phyloP scores from a whole-genome alignment of 1,140 invertebrate species.

The Pristionchus pacificus region DNA sequence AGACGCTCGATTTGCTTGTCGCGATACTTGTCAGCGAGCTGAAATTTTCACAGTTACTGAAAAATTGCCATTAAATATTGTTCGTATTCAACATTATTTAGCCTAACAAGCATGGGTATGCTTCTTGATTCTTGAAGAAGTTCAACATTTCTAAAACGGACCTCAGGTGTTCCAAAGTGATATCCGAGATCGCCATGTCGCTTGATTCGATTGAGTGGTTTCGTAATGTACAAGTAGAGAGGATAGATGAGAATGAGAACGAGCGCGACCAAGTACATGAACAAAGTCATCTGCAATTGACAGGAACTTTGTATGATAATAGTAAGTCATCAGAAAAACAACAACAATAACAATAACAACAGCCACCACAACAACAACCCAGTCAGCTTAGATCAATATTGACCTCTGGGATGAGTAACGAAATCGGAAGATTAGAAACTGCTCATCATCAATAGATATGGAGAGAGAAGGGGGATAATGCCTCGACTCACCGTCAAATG shows the following conservation, averaged over 20 bases:
- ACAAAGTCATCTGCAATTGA: neutral
- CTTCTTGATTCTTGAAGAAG: too few relatives aligned
- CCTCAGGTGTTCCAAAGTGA: conserved; percentile 33
- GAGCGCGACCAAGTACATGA: neutral
- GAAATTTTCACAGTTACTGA: conserved; percentile 21
- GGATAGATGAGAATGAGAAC: neutral
- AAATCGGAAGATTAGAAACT: neutral
- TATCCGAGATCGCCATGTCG: conserved; percentile 33
- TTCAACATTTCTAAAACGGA: neutral
- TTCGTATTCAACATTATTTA: too few relatives aligned
- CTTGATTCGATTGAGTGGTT: conserved; percentile 32
- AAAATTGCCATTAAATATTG: too few relatives aligned
- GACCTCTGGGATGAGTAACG: neutral
- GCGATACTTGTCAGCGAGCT: conserved; percentile 20
- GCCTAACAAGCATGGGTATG: too few relatives aligned
- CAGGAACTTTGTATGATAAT: too few relatives aligned
- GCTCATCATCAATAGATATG: too few relatives aligned
- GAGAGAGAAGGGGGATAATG: too few relatives aligned
- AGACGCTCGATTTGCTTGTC: conserved; percentile 30
- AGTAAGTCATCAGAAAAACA: too few relatives aligned
- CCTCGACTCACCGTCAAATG: neutral
- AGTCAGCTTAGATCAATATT: too few relatives aligned
- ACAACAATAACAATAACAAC: too few relatives aligned
- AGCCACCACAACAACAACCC: too few relatives aligned
- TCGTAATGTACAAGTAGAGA: neutral